These are phyloP conservation scores for Hoplodrina blanda DNA, from an alignment of 2,888 invertebrate genomes.

Conservation along the genomic window DNA sequence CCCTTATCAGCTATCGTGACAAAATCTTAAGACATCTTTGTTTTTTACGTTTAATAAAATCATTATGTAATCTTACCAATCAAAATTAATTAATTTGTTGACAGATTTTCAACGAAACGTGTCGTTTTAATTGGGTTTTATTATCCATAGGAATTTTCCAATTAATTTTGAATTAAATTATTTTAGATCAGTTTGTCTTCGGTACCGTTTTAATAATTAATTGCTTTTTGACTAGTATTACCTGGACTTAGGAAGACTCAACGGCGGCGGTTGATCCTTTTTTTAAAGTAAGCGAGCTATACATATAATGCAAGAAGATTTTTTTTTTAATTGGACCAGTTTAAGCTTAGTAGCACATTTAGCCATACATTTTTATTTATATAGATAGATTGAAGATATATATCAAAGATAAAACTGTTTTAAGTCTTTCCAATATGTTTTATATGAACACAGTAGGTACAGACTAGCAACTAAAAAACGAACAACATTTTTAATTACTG, in stretches of 20 bases:
- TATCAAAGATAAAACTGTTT: slow-evolving; percentile 1
- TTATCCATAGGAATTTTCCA: background rate
- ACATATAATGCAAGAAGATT: too few species aligned
- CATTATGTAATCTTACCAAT: background rate
- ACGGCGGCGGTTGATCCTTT: too few species aligned
- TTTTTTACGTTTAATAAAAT: too few species aligned
- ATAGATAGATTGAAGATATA: too few species aligned
- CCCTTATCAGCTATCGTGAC: background rate
- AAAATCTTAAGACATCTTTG: too few species aligned
- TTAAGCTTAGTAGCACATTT: too few species aligned
- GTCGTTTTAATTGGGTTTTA: background rate
- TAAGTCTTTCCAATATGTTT: background rate
- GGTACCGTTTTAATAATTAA: background rate
- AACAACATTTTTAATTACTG: slow-evolving; percentile 49
- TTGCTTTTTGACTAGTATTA: too few species aligned
- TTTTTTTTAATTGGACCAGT: too few species aligned
- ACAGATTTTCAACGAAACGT: background rate
- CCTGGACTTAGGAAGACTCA: too few species aligned
- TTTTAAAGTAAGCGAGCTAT: too few species aligned
- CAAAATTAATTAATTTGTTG: background rate
- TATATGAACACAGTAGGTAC: slow-evolving; percentile 14
- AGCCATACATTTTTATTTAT: too few species aligned
- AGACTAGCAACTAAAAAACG: slow-evolving; percentile 22
- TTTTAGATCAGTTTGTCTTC: background rate
- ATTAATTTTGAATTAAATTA: background rate